Percentiles rank a stretch among this genome's conserved stretches.
Conservation (phyloP, 2,797 vertebrate species). For the Pangasius mekongensis region DNA sequence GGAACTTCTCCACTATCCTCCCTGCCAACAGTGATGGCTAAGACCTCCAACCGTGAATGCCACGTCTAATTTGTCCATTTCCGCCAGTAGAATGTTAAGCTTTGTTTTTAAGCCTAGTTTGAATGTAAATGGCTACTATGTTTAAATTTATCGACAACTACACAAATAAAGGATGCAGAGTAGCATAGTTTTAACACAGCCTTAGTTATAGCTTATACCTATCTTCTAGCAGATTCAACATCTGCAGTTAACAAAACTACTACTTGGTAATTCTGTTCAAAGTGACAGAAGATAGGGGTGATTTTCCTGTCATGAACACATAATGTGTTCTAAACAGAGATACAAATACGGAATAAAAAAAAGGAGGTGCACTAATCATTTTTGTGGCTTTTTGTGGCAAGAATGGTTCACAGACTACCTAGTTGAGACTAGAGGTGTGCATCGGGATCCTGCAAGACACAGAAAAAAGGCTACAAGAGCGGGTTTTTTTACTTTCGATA, state of each 20-base stretch:
- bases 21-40: background rate
- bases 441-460: background rate
- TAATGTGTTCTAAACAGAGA: background rate
- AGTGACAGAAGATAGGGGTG: background rate
- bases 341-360: background rate
- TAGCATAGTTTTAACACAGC: background rate
- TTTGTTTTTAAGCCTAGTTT: conserved; percentile 1
- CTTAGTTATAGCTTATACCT: background rate
- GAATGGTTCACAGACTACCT: background rate
- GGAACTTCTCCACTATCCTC: conserved; percentile 12
- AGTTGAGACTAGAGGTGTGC: background rate
- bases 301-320: background rate
- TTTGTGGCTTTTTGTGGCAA: no score
- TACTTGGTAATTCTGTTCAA: background rate
- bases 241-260: background rate
- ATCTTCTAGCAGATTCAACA: background rate
- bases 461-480: background rate
- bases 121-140: background rate
- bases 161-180: background rate
- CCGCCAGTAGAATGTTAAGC: background rate
- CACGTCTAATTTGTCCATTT: conserved; percentile 4
- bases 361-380: background rate
- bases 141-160: background rate
- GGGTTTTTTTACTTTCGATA: background rate
- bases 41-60: conserved; percentile 16